phyloP scores from a whole-genome alignment of 1,140 invertebrate genomes.

The Polypedilum pembai region DNA sequence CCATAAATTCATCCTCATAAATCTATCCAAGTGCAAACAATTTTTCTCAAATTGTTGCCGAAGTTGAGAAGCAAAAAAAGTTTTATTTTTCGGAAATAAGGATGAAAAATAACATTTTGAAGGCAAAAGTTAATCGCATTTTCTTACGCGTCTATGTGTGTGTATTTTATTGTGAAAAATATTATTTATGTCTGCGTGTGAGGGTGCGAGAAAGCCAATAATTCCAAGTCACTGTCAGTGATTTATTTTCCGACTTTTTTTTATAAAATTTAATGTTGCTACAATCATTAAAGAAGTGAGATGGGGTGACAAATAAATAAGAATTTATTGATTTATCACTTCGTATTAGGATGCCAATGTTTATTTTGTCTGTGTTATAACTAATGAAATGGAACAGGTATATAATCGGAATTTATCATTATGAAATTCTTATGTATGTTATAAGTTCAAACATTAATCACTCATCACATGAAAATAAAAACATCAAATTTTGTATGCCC shows the following conservation, averaged over 20 bases:
- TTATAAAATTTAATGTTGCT: background rate
- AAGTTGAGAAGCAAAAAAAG: background rate
- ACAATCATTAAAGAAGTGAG: too few species aligned
- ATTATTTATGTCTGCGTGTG: background rate
- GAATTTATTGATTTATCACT: too few species aligned
- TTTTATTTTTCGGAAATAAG: constrained; percentile 1
- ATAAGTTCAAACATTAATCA: constrained; percentile 10
- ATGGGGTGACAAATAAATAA: too few species aligned
- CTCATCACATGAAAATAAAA: background rate
- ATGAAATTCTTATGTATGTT: background rate
- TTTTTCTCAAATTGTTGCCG: background rate
- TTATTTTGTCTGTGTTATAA: background rate
- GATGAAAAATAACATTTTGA: background rate
- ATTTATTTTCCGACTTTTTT: background rate
- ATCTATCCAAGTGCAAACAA: constrained; percentile 17
- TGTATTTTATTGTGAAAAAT: background rate
- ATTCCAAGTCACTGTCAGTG: background rate
- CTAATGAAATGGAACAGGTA: constrained; percentile 5
- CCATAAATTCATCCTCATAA: constrained; percentile 18
- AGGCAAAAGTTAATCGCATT: background rate
- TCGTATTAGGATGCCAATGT: background rate
- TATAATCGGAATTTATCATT: background rate
- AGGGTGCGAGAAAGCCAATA: background rate
- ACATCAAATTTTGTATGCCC: background rate
- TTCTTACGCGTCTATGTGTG: background rate